phyloP scores from a whole-genome alignment of 2,797 vertebrate species.

The Spatula clypeata region DNA sequence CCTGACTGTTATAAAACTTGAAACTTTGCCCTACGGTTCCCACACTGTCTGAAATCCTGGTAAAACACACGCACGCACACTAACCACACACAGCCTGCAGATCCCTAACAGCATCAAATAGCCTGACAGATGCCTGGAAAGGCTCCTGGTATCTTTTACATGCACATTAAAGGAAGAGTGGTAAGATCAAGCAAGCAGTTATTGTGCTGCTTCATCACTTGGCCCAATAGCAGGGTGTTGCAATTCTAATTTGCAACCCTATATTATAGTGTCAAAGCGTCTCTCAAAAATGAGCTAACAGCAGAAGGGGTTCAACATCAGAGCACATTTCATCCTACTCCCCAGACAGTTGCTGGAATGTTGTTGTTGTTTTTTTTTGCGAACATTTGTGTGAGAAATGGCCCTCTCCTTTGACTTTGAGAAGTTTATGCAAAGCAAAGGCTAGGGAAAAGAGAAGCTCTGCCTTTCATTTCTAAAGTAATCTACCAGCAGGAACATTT shows the following conservation, averaged over 20 bases:
- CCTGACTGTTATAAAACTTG: slow-evolving; percentile 62
- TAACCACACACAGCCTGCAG: slow-evolving; percentile 9
- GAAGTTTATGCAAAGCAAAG: background rate
- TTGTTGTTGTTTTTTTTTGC: background rate
- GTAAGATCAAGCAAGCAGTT: slow-evolving; percentile 61
- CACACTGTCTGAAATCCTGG: background rate
- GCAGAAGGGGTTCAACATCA: slow-evolving; percentile 61
- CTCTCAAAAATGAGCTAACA: slow-evolving; percentile 42
- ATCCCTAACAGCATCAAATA: slow-evolving; percentile 36
- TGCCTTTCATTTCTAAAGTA: background rate
- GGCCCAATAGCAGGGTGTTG: slow-evolving; percentile 65
- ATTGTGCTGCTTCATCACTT: slow-evolving; percentile 55
- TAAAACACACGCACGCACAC: background rate
- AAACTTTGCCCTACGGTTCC: slow-evolving; percentile 29
- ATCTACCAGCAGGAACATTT: background rate
- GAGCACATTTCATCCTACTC: slow-evolving; percentile 49
- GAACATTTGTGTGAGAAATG: slow-evolving; percentile 21
- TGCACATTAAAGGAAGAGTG: slow-evolving; percentile 37
- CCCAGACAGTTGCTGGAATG: slow-evolving; percentile 41
- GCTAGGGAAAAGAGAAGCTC: background rate
- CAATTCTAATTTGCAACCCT: slow-evolving; percentile 71
- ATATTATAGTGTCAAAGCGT: slow-evolving; percentile 56
- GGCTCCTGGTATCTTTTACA: slow-evolving; percentile 30
- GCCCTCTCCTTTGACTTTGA: background rate
- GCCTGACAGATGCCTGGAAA: slow-evolving; percentile 51